Percentiles rank a stretch among this genome's conserved stretches.
phyloP scores from a whole-genome alignment of 2,888 invertebrate genomes.

The Polydrusus cervinus region DNA sequence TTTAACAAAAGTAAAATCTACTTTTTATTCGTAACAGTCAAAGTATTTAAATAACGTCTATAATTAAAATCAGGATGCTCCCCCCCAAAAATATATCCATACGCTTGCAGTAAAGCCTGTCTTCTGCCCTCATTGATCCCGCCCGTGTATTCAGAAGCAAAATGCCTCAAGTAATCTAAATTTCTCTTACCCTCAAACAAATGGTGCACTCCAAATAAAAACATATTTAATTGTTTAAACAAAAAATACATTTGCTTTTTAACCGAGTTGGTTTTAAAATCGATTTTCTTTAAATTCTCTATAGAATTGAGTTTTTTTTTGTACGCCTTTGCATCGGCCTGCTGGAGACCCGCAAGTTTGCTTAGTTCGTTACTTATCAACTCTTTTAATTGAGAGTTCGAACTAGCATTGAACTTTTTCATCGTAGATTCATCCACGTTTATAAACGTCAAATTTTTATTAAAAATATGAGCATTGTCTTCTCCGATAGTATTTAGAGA shows the following conservation, averaged over 20 bases:
- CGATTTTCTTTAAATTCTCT: conserved; percentile 39
- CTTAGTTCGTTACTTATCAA: conserved; percentile 47
- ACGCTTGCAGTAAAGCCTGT: conserved; percentile 54
- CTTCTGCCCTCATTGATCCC: conserved; percentile 29
- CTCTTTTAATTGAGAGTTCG: conserved; percentile 27
- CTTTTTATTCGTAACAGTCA: conserved; percentile 11
- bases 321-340: conserved; percentile 17
- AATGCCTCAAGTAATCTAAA: conserved; percentile 56
- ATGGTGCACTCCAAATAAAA: conserved; percentile 58
- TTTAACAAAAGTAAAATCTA: background rate
- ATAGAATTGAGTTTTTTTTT: conserved; percentile 44
- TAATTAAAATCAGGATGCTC: conserved; percentile 54
- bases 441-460: conserved; percentile 3
- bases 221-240: conserved; percentile 59
- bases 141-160: conserved; percentile 28
- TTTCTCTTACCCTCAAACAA: conserved; percentile 56
- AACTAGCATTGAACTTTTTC: conserved; percentile 39
- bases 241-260: conserved; percentile 43
- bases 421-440: conserved; percentile 35
- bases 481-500: background rate
- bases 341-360: conserved; percentile 36
- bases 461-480: background rate
- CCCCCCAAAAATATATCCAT: conserved; percentile 59
- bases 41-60: conserved; percentile 5
- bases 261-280: conserved; percentile 23